Conservation (phyloP, 2,888 invertebrate genomes). For the Microplitis deprimator region DNA sequence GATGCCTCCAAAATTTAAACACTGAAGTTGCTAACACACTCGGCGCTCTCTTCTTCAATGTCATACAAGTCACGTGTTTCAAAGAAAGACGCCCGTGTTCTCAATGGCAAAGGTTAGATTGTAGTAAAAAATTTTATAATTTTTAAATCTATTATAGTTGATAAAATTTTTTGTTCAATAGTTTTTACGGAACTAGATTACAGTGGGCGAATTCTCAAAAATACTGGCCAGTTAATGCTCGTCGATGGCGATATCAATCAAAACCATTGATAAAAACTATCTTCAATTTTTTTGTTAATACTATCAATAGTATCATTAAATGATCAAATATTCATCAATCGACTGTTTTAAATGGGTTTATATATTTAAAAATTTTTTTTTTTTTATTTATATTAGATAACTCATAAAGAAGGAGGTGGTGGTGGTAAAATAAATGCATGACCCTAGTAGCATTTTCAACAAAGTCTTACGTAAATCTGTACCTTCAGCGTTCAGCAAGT, state of each 20-base stretch:
- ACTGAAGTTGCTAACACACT: slow-evolving; percentile 81
- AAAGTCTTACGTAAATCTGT: too few relatives aligned
- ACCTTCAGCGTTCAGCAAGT: too few relatives aligned
- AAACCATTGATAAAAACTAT: slow-evolving; percentile 42
- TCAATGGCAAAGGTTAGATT: slow-evolving; percentile 76
- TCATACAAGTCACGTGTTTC: slow-evolving; percentile 82
- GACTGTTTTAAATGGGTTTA: background rate
- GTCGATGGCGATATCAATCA: slow-evolving; percentile 31
- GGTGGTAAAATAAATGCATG: slow-evolving; percentile 6
- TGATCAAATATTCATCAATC: slow-evolving; percentile 6
- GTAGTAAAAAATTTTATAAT: background rate
- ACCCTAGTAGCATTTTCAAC: too few relatives aligned
- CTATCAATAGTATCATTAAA: background rate
- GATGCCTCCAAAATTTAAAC: slow-evolving; percentile 79
- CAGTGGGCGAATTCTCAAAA: slow-evolving; percentile 39
- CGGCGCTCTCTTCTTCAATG: slow-evolving; percentile 83
- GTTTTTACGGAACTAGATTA: slow-evolving; percentile 26
- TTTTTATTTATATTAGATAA: background rate
- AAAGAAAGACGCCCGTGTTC: slow-evolving; percentile 78
- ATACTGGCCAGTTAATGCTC: slow-evolving; percentile 30
- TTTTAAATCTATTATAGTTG: background rate
- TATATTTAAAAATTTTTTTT: background rate
- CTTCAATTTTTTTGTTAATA: slow-evolving; percentile 31
- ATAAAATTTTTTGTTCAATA: background rate
- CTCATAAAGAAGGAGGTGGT: background rate